A percentile compares a stretch with the other conserved stretches of the same genome.
Conservation (phyloP, 1,140 invertebrate genomes). For the Mizuhopecten yessoensis region DNA sequence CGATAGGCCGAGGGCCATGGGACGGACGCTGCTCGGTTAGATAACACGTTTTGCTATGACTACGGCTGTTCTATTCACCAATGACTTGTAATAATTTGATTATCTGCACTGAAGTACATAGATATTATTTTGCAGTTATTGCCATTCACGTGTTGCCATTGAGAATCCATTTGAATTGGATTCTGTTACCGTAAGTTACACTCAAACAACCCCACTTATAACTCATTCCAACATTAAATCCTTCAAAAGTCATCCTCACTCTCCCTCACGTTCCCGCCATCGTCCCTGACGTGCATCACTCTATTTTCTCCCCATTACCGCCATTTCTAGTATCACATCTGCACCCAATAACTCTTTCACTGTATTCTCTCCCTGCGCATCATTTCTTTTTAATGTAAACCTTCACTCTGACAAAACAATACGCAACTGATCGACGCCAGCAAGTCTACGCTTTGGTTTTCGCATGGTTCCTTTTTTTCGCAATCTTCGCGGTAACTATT, state of each 20-base stretch:
- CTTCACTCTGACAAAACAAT: no score
- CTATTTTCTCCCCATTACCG: not conserved
- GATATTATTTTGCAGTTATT: slow-evolving; percentile 10
- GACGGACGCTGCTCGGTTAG: not conserved
- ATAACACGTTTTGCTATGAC: not conserved
- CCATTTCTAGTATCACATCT: no score
- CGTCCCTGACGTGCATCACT: not conserved
- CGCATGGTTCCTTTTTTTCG: no score
- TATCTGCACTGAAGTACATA: not conserved
- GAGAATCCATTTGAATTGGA: not conserved
- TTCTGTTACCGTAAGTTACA: not conserved
- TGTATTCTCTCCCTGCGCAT: no score
- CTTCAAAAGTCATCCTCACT: not conserved
- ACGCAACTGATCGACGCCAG: no score
- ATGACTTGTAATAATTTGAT: not conserved
- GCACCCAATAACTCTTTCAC: no score
- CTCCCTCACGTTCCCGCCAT: not conserved
- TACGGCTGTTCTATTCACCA: not conserved
- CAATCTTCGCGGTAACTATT: no score
- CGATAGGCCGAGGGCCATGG: not conserved
- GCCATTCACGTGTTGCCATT: not conserved
- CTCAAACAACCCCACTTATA: not conserved
- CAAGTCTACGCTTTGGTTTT: no score
- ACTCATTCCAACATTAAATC: not conserved
- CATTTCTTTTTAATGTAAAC: no score